phyloP scores from a whole-genome alignment of 2,113 vertebrate species.

The Macquaria australasica region DNA sequence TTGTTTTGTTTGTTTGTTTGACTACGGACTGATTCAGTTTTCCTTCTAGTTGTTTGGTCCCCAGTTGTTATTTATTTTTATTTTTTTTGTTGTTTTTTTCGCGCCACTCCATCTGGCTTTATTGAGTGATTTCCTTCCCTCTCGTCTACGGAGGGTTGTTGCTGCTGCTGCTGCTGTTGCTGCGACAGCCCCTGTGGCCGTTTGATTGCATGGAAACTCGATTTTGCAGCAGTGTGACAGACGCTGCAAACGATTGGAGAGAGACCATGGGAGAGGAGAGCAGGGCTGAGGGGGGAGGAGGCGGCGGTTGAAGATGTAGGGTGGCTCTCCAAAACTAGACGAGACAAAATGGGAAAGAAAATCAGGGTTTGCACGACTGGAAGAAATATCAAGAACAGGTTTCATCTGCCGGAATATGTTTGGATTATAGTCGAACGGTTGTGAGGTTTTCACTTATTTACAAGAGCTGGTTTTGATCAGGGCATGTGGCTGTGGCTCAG shows the following conservation, averaged over 20 bases:
- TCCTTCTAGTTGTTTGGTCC: conserved; percentile 50
- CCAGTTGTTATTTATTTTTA: conserved; percentile 28
- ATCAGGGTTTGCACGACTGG: background rate
- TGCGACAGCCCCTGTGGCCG: conserved; percentile 43
- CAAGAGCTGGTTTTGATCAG: background rate
- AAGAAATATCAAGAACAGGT: background rate
- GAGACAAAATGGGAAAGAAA: conserved; percentile 7
- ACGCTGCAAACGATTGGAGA: conserved; percentile 86
- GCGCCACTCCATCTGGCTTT: conserved; percentile 68
- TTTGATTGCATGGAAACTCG: conserved; percentile 83
- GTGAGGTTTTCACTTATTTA: background rate
- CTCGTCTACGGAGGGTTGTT: conserved; percentile 55
- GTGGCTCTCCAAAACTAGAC: conserved; percentile 9
- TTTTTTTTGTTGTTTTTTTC: conserved; percentile 1
- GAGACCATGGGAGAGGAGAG: conserved; percentile 26
- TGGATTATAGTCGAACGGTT: background rate
- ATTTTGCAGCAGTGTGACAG: conserved; percentile 78
- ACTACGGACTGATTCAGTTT: conserved; percentile 50
- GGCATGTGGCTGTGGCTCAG: no score
- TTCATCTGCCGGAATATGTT: conserved; percentile 17
- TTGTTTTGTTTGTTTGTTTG: conserved; percentile 26
- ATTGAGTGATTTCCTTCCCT: conserved; percentile 78
- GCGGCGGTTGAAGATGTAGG: background rate
- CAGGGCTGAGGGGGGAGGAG: background rate
- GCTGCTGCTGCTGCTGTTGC: conserved; percentile 1